Conservation (phyloP, 2,797 vertebrate species). For the Telmatherina bonti region DNA sequence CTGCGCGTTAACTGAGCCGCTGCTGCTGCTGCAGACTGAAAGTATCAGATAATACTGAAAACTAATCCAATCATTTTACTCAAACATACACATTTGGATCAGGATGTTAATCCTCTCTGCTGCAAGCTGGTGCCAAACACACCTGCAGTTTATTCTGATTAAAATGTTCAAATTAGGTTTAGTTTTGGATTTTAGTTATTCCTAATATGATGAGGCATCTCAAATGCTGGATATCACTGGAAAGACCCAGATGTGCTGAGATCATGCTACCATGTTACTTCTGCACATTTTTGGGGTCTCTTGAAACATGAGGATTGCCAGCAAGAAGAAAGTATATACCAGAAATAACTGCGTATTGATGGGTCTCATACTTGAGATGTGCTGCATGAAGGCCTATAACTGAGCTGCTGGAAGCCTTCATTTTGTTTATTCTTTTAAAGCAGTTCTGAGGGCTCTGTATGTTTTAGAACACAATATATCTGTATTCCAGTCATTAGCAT, state of each 20-base stretch:
- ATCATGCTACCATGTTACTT: not conserved
- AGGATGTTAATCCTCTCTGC: not conserved
- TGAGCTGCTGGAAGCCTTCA: too few species aligned
- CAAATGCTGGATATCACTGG: not conserved
- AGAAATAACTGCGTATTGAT: too few species aligned
- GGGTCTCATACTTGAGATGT: too few species aligned
- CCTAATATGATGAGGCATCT: not conserved
- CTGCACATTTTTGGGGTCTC: not conserved
- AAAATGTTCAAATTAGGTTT: not conserved
- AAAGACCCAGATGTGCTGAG: not conserved
- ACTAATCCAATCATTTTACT: not conserved
- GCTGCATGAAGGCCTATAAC: too few species aligned
- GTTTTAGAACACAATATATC: too few species aligned
- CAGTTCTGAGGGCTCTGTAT: too few species aligned
- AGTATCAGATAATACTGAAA: not conserved
- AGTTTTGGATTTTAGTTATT: not conserved
- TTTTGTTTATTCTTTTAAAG: too few species aligned
- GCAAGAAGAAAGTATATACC: too few species aligned
- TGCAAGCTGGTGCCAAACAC: not conserved
- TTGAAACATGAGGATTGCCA: not conserved
- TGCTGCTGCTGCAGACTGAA: conserved; percentile 1
- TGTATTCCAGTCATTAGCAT: too few species aligned
- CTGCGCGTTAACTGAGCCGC: not conserved
- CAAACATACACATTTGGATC: not conserved
- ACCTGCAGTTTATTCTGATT: not conserved